These are phyloP conservation scores for Drosophila pectinifera DNA, from an alignment of 1,140 invertebrate species.

Conservation along the genomic window DNA sequence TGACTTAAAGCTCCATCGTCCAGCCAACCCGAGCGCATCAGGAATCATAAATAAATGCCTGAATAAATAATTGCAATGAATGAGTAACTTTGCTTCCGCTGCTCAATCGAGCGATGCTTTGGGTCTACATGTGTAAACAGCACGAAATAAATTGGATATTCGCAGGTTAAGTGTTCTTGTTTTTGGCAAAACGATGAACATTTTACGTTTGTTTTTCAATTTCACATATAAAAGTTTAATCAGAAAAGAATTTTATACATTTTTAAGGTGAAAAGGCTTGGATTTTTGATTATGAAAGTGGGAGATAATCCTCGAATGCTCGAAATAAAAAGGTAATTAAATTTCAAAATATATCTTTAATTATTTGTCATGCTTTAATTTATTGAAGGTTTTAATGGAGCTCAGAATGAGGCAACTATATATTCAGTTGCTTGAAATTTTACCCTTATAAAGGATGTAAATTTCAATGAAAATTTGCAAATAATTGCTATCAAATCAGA, in stretches of 20 bases:
- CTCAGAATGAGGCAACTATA: too few species aligned
- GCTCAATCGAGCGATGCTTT: slow-evolving; percentile 36
- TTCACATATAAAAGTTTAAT: neutral
- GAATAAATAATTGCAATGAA: slow-evolving; percentile 43
- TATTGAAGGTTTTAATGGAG: too few species aligned
- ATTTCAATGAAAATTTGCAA: too few species aligned
- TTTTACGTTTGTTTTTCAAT: neutral
- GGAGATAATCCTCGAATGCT: neutral
- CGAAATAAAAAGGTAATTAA: too few species aligned
- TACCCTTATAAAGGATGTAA: too few species aligned
- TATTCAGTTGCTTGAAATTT: too few species aligned
- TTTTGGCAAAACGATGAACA: neutral
- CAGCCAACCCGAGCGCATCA: slow-evolving; percentile 12
- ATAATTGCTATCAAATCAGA: too few species aligned
- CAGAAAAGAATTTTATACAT: neutral
- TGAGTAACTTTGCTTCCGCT: slow-evolving; percentile 39
- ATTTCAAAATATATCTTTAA: too few species aligned
- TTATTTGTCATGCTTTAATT: too few species aligned
- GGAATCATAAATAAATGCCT: slow-evolving; percentile 43
- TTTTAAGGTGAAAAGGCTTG: neutral
- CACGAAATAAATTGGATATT: slow-evolving; percentile 4
- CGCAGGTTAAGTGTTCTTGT: neutral
- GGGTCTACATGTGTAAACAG: slow-evolving; percentile 15
- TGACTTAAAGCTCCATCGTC: slow-evolving; percentile 12
- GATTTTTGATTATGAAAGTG: neutral